Evolutionary conservation across 2,888 invertebrate species (phyloP).

Genomic region (Protodeltote pygarga): DNA sequence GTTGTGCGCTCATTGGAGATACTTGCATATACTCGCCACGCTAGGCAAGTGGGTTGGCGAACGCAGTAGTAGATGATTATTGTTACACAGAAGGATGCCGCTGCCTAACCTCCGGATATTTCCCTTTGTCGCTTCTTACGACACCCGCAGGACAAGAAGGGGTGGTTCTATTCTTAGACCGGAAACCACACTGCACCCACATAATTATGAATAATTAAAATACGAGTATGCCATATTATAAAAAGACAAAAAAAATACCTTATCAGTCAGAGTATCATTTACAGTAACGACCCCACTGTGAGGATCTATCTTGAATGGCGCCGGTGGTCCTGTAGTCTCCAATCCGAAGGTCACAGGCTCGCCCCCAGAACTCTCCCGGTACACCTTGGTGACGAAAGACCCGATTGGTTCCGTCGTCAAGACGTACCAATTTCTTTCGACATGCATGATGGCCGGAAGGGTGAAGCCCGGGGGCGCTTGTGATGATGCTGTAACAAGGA

Average conservation of each 20-base stretch:
- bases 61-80: no score
- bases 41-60: no score
- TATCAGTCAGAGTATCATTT: slow-evolving; percentile 91
- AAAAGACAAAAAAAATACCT: slow-evolving; percentile 82
- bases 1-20: no score
- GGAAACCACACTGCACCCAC: no score
- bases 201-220: no score
- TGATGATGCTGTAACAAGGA: slow-evolving; percentile 70
- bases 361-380: slow-evolving; percentile 89
- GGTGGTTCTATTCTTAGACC: no score
- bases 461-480: slow-evolving; percentile 83
- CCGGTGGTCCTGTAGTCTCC: slow-evolving; percentile 87
- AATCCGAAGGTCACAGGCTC: slow-evolving; percentile 89
- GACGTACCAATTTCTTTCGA: slow-evolving; percentile 92
- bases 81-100: no score
- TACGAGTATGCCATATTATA: no score
- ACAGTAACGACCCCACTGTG: slow-evolving; percentile 92
- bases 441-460: slow-evolving; percentile 90
- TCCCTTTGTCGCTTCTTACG: no score
- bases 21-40: no score
- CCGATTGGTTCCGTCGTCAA: slow-evolving; percentile 91
- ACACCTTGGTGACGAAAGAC: slow-evolving; percentile 89
- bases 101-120: no score
- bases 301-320: slow-evolving; percentile 93
- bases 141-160: no score